Percentiles rank a stretch among this genome's conserved stretches.
Evolutionary conservation across 2,113 vertebrate species (phyloP).

Genomic region (Onychostruthus taczanowskii): DNA sequence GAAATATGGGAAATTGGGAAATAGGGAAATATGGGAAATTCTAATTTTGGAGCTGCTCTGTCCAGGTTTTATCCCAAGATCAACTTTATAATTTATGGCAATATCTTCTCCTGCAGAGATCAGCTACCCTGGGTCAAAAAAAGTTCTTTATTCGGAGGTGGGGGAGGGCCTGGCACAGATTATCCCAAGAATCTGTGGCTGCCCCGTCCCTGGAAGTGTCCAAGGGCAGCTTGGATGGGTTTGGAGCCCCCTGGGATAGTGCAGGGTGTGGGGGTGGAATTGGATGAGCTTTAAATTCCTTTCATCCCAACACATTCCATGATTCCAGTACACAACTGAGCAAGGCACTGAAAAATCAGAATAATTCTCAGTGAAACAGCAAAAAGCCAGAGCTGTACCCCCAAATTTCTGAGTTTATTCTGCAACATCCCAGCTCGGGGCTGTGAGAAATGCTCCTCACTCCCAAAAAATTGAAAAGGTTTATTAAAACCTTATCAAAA

Average conservation of each 20-base stretch:
- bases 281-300: too few relatives aligned
- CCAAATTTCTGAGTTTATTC: background rate
- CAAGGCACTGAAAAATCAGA: background rate
- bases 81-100: rapidly evolving
- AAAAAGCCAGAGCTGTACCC: background rate
- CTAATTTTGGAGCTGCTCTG: background rate
- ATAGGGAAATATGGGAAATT: background rate
- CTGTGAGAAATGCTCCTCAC: too few relatives aligned
- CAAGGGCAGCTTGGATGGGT: background rate
- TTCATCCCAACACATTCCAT: background rate
- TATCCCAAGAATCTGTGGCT: background rate
- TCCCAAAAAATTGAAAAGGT: too few relatives aligned
- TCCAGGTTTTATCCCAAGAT: background rate
- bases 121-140: background rate
- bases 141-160: background rate
- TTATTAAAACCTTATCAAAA: too few relatives aligned
- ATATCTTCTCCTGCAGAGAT: background rate
- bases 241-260: background rate
- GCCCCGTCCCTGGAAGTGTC: background rate
- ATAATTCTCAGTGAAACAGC: rapidly evolving
- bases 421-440: rapidly evolving
- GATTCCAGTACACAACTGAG: rapidly evolving
- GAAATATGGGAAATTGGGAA: too few relatives aligned
- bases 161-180: background rate
- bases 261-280: background rate